Conservation (phyloP, 2,113 vertebrate species). For the Tetrao urogallus region DNA sequence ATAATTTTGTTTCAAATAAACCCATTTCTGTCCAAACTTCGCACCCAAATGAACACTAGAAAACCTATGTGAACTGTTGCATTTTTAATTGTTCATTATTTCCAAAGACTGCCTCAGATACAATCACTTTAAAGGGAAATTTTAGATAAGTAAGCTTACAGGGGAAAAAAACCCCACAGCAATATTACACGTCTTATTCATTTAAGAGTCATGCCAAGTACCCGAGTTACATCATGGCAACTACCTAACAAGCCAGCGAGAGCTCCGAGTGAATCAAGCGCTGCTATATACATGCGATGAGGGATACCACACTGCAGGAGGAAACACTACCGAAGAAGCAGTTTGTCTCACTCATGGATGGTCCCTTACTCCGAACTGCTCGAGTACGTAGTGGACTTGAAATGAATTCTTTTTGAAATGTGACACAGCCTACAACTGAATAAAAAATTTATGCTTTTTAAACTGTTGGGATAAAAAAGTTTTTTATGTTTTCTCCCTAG, state of each 20-base stretch:
- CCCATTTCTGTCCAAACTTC: background rate
- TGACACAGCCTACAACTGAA: background rate
- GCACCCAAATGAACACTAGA: background rate
- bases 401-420: background rate
- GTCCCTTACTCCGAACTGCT: conserved; percentile 70
- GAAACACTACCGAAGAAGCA: background rate
- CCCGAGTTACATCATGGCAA: conserved; percentile 68
- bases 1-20: background rate
- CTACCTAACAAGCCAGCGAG: conserved; percentile 46
- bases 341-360: conserved; percentile 63
- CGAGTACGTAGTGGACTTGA: conserved; percentile 66
- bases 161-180: no score
- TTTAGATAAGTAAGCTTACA: background rate
- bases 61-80: background rate
- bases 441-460: background rate
- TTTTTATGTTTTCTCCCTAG: conserved; percentile 51
- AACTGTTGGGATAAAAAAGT: background rate
- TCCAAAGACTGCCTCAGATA: background rate
- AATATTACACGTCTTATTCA: background rate
- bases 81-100: background rate
- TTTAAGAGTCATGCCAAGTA: conserved; percentile 67
- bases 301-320: conserved; percentile 54
- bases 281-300: conserved; percentile 55
- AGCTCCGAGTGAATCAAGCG: conserved; percentile 32
- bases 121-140: background rate